Conservation (phyloP, 2,797 vertebrate genomes). For the Cyclura pinguis region DNA sequence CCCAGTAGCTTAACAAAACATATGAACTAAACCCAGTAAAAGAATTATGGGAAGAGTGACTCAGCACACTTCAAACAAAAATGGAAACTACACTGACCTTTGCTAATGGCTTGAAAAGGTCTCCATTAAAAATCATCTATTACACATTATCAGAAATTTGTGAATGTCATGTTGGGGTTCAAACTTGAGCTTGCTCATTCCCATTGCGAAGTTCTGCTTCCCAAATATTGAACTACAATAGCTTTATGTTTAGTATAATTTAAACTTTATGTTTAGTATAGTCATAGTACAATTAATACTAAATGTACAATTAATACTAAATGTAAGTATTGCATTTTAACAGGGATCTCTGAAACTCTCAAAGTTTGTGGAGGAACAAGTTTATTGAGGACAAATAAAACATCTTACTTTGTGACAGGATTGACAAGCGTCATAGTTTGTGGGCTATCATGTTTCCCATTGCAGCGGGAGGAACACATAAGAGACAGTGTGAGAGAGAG, state of each 20-base stretch:
- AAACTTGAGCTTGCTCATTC: conserved; percentile 52
- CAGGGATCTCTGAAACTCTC: conserved; percentile 18
- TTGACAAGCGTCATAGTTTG: background rate
- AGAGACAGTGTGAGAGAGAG: no score
- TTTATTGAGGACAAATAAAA: conserved; percentile 7
- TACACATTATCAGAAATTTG: background rate
- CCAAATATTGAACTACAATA: conserved; percentile 53
- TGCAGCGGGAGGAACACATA: no score
- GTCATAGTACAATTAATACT: no score
- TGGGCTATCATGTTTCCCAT: background rate
- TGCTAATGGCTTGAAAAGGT: background rate
- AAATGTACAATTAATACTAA: no score
- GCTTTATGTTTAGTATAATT: conserved; percentile 29
- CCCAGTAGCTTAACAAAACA: background rate
- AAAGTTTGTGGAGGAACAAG: conserved; percentile 17
- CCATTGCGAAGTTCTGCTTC: conserved; percentile 44
- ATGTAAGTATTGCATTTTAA: background rate
- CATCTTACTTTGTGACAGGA: no score
- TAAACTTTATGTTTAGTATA: no score
- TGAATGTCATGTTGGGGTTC: background rate
- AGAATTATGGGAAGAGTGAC: background rate
- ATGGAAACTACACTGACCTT: background rate
- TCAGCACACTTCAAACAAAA: background rate
- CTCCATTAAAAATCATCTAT: conserved; percentile 43
- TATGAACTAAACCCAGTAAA: background rate